These are phyloP conservation scores for Lepas anatifera DNA, from an alignment of 2,888 invertebrate species.

Conservation along the genomic window DNA sequence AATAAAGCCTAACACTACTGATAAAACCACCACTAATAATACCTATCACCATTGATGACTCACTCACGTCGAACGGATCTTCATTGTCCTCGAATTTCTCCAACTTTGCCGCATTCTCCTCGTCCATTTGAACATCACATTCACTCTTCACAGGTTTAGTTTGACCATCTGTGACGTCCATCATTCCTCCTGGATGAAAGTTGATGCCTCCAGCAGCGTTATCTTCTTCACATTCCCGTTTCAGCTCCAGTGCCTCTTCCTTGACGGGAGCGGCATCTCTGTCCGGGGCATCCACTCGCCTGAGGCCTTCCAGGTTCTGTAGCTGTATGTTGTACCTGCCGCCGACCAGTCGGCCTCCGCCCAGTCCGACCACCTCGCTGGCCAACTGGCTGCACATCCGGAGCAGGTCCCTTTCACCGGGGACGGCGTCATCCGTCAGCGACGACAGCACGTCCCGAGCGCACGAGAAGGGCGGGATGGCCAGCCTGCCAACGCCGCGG, in stretches of 20 bases:
- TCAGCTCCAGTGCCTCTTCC: not conserved
- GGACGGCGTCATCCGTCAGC: conserved; percentile 23
- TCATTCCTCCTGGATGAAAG: no score
- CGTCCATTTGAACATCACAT: no score
- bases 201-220: no score
- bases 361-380: conserved; percentile 31
- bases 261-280: no score
- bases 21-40: no score
- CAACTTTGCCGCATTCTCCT: not conserved
- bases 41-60: no score
- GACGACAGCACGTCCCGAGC: conserved; percentile 29
- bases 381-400: conserved; percentile 30
- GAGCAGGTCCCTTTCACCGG: conserved; percentile 30
- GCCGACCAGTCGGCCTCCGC: conserved; percentile 30
- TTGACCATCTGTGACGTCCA: no score
- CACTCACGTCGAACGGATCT: conserved; percentile 12
- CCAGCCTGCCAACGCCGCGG: no score
- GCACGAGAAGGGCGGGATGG: conserved; percentile 31
- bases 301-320: conserved; percentile 18
- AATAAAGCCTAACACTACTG: no score
- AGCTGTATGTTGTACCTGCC: conserved; percentile 29
- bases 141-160: no score
- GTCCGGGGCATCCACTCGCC: no score
- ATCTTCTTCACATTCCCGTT: no score
- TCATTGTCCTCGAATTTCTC: not conserved